Evolutionary conservation across 2,888 invertebrate species (phyloP), one percentile per base, ranked within the genome.

Genomic region (Nomada goodeniana): DNA sequence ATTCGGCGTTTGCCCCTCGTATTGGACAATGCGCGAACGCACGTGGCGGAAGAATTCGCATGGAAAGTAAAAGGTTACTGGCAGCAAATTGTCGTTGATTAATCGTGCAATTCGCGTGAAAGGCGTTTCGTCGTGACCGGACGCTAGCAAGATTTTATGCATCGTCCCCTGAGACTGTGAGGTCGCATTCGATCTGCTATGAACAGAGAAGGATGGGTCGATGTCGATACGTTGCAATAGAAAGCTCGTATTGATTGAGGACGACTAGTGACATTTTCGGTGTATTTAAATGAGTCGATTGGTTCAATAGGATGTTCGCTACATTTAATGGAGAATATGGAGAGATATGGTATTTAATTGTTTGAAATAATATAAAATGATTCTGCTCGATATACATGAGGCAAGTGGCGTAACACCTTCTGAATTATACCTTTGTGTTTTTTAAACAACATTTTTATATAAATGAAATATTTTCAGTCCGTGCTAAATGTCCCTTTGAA

Each of bases 71-170:
- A 53, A 71, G 81, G 76, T 83, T 68, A 26, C 55, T 26, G 44
- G 53, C 61, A 68, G 65, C 75, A 82, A 80, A 82, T 82, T 75
- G 71, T 68, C 68, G 52, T 75, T 75, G 82, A 82, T 82, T 82
- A 82, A 82, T 82, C 57, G 65, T 68, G 52, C 44, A 60, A 57
- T 59, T 63, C 59, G 52, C 59, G 67, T 57, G 71, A 75, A 76
- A 75, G 74, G 74, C 29, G 50, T 71, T 67, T 57, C 10, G 53
- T 70, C 74, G 74, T 70, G 74, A 70, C 50, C 13, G 80, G 72
- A 57, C 72, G 47, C 60, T 60, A 7, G 36, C 36, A 36, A 64
- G 63, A 18, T 65, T 79, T 69, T 65, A 70, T 53, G 59, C 36
- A 29, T 42, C 26, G 57, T 29, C 18, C 20, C n/a, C 50, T 29